Conservation (phyloP, 2,888 invertebrate genomes). For the Anthophora plumipes region DNA sequence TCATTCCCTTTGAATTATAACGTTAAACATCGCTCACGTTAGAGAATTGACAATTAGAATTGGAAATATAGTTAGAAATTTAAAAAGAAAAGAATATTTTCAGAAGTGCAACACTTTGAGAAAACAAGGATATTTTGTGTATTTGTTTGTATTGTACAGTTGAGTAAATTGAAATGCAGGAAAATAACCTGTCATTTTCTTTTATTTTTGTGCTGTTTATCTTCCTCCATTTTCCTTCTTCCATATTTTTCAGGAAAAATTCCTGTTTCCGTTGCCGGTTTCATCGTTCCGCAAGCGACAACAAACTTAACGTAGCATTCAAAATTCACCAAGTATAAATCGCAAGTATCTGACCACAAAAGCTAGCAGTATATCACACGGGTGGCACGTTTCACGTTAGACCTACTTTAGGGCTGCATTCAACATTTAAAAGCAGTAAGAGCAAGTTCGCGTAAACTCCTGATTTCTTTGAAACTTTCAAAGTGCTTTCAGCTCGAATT, state of each 20-base stretch:
- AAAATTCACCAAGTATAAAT: neutral
- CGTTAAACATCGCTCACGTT: too few relatives aligned
- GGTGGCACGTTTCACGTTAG: neutral
- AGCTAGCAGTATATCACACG: neutral
- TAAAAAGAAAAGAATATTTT: too few relatives aligned
- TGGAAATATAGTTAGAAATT: too few relatives aligned
- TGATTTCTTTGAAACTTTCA: slow-evolving; percentile 13
- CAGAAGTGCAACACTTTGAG: too few relatives aligned
- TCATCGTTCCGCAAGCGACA: neutral
- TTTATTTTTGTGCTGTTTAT: neutral
- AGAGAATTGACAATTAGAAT: too few relatives aligned
- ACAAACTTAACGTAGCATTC: neutral
- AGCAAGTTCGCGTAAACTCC: neutral
- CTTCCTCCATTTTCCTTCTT: neutral
- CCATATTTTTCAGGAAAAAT: neutral
- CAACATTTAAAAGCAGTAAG: neutral
- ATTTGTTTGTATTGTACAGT: too few relatives aligned
- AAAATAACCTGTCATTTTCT: neutral
- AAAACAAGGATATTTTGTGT: too few relatives aligned
- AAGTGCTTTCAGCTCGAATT: slow-evolving; percentile 2
- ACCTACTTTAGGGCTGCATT: slow-evolving; percentile 5
- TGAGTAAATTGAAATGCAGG: too few relatives aligned
- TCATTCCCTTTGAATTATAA: too few relatives aligned
- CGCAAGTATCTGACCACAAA: neutral
- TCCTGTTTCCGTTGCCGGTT: neutral